Evolutionary conservation across 2,888 invertebrate species (phyloP), one percentile per base, ranked within the genome.

Genomic region (Acanthacorydalis orientalis): DNA sequence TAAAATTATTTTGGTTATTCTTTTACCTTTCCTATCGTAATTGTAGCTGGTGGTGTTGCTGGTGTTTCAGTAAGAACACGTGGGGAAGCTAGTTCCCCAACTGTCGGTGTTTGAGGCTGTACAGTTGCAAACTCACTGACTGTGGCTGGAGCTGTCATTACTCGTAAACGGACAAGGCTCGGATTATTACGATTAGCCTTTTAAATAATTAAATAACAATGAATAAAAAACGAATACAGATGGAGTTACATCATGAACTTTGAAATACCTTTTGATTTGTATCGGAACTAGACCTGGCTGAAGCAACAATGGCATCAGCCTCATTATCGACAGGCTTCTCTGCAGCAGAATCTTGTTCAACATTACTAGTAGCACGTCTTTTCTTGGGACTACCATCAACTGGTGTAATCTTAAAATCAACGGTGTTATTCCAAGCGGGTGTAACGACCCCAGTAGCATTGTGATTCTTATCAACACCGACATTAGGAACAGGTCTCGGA

Each of bases 111-210:
- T 23, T 47, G 47, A n/a, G 46, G 46, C 31, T 40, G 47, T 31
- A 34, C 39, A 12, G 31, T 37, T 8, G 47, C 47, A 47, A 47
- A 47, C 23, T 47, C 47, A 43, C 47, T 47, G 2, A 76, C 74
- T 1, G 72, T 74, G n/a, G 75, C 71, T 1, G 77, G 75, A 1
- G 76, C 75, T 2, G 78, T 77, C 38, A 80, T 77, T 7, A 84
- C 84, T 7, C 85, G 73, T 39, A 85, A 66, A 0, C 85, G 70
- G 0, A 83, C 84, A 56, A 84, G 70, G 0, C 83, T 82, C 7
- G 83, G 34, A 35, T 47, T 47, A 23, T 47, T 47, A 35, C 43
- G 42, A 34, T 47, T 47, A 15, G 23, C 42, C 40, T 48, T 31
- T 23, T 23, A 33, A 49, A 31, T 16, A 16, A n/a, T n/a, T 4